Evolutionary conservation across 2,888 invertebrate genomes (phyloP), one percentile per base, ranked within the genome.

Genomic region (Herminia tarsipennalis): DNA sequence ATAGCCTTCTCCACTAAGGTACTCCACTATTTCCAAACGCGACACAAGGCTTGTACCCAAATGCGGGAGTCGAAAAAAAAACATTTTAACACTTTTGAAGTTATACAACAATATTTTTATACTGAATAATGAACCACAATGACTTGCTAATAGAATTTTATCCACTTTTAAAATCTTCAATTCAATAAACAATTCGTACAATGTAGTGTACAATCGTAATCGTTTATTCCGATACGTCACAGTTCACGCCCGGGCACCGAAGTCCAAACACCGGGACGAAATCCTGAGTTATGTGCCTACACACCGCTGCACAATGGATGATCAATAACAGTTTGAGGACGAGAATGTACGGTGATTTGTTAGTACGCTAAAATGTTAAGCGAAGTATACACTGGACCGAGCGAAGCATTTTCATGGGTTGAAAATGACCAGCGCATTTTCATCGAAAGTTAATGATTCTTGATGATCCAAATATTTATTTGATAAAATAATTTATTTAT

Each of bases 261-360:
- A 68, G 81, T 79, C 80, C 81, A 80, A 86, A 83, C 85, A 83
- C 71, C 83, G 74, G 62, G 71, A 73, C 82, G 70, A 77, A 74
- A 87, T 83, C 83, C 83, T 88, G 81, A 88, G 56, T 87, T 87
- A 88, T 83, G 77, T 43, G 54, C 56, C 46, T 34, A 43, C 53
- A 54, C 62, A 60, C 54, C 61, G 52, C 16, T 27, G 51, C 49
- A 88, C 87, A 88, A 87, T 85, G 81, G 73, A 78, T 75, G 81
- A 88, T 88, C 88, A 88, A 88, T 88, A 87, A 87, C 86, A 86
- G 86, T 87, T 83, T 81, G 78, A 76, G 73, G 76, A 79, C 79
- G 71, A 65, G 66, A 66, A 62, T 66, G 64, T 52, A 67, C 66
- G 53, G 66, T 77, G 82, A 85, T 83, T 83, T 84, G 83, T 81